Evolutionary conservation across 1,140 invertebrate genomes (phyloP).

Genomic region (Ips typographus): DNA sequence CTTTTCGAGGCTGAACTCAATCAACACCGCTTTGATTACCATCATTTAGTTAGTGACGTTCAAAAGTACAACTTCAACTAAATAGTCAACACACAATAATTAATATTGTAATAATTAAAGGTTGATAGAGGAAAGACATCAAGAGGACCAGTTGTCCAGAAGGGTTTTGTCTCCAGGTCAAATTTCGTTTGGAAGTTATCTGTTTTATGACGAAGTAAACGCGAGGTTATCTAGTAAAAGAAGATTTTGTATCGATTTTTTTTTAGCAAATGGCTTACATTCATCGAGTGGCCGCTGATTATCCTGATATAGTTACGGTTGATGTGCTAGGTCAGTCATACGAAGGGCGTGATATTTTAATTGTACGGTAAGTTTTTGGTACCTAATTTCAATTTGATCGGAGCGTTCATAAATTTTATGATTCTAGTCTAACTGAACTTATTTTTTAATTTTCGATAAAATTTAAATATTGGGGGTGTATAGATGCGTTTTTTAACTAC

Average conservation of each 20-base stretch:
- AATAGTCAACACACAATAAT: no score
- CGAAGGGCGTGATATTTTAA: constrained; percentile 57
- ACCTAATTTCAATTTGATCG: no score
- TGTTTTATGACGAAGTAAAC: constrained; percentile 24
- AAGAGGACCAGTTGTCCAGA: not conserved
- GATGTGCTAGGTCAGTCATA: constrained; percentile 59
- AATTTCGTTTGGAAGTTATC: constrained; percentile 17
- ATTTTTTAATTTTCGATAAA: no score
- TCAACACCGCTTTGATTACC: constrained; percentile 22
- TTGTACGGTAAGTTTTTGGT: constrained; percentile 33
- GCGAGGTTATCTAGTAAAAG: no score
- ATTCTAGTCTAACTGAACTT: not conserved
- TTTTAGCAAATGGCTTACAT: constrained; percentile 56
- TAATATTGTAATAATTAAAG: constrained; percentile 7
- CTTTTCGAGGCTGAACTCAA: constrained; percentile 28
- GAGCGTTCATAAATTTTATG: not conserved
- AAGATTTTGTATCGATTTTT: not conserved
- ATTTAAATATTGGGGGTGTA: no score
- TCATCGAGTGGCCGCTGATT: constrained; percentile 48
- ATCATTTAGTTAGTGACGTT: constrained; percentile 33
- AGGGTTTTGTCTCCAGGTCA: not conserved
- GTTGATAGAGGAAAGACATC: constrained; percentile 1
- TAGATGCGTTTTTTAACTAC: no score
- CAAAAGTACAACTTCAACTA: constrained; percentile 29
- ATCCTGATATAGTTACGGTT: constrained; percentile 54